These are phyloP conservation scores for Notodonta dromedarius DNA, from an alignment of 2,888 invertebrate species.

Conservation along the genomic window DNA sequence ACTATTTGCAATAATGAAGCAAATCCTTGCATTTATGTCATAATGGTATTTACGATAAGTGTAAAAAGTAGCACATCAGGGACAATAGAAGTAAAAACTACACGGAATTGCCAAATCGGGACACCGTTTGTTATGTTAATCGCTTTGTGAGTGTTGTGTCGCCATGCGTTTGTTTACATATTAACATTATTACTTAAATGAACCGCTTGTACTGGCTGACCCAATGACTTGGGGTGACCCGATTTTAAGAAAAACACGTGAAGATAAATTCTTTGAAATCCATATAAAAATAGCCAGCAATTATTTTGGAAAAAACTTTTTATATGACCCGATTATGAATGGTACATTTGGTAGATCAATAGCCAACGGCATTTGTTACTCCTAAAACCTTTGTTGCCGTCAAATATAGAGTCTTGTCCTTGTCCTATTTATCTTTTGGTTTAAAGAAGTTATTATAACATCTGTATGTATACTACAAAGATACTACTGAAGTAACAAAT, in stretches of 20 bases:
- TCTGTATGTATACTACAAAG: no score
- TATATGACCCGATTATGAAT: no score
- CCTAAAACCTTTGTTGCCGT: no score
- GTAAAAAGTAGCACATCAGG: constrained; percentile 7
- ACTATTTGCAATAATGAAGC: background rate
- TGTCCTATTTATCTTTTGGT: no score
- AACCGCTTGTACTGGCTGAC: constrained; percentile 7
- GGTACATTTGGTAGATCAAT: no score
- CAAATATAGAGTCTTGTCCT: no score
- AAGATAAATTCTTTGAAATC: no score
- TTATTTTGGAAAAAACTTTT: no score
- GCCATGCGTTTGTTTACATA: constrained; percentile 19
- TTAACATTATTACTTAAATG: constrained; percentile 5
- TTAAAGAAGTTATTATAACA: no score
- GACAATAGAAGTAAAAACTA: constrained; percentile 18
- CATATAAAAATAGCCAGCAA: no score
- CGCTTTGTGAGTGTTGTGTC: constrained; percentile 20
- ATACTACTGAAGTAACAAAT: no score
- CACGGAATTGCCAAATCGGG: constrained; percentile 41
- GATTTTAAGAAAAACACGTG: constrained; percentile 1
- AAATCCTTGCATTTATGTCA: constrained; percentile 2
- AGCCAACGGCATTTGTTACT: no score
- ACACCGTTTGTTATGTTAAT: constrained; percentile 47
- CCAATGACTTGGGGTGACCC: background rate
- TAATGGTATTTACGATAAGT: background rate